phyloP scores from a whole-genome alignment of 2,113 vertebrate species.

The Phocoena phocoena region DNA sequence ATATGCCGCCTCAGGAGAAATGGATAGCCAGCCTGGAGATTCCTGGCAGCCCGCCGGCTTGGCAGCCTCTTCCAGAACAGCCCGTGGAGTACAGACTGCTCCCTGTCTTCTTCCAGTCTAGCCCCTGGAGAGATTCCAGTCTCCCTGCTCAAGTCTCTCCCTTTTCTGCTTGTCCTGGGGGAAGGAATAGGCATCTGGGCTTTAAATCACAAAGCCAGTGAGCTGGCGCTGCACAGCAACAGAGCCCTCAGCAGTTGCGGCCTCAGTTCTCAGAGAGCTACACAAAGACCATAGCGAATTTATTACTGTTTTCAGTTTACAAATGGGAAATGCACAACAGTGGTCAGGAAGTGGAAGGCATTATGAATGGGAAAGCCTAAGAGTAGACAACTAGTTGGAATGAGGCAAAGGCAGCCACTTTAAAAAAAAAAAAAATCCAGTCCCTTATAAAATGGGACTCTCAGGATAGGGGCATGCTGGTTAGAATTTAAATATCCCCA shows the following conservation, averaged over 20 bases:
- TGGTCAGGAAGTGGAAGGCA: neutral
- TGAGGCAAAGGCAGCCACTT: neutral
- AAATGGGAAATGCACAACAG: neutral
- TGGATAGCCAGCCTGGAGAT: constrained; percentile 34
- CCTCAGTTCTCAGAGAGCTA: neutral
- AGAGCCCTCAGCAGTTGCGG: neutral
- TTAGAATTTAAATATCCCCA: neutral
- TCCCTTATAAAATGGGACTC: neutral
- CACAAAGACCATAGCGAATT: neutral
- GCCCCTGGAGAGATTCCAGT: constrained; percentile 67
- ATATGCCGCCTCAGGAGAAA: constrained; percentile 25
- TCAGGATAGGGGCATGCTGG: neutral
- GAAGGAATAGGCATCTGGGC: constrained; percentile 13
- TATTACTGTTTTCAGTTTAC: neutral
- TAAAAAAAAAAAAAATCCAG: neutral
- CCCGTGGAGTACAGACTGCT: constrained; percentile 64
- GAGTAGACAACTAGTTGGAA: neutral
- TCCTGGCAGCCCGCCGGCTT: constrained; percentile 53
- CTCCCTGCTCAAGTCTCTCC: constrained; percentile 31
- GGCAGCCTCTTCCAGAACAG: constrained; percentile 63
- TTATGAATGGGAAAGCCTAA: neutral
- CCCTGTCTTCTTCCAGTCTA: constrained; percentile 59
- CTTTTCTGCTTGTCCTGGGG: constrained; percentile 48
- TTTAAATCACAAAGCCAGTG: neutral
- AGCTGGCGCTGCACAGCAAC: neutral